Conservation (phyloP, 2,888 invertebrate species). For the Pimpla rufipes region DNA sequence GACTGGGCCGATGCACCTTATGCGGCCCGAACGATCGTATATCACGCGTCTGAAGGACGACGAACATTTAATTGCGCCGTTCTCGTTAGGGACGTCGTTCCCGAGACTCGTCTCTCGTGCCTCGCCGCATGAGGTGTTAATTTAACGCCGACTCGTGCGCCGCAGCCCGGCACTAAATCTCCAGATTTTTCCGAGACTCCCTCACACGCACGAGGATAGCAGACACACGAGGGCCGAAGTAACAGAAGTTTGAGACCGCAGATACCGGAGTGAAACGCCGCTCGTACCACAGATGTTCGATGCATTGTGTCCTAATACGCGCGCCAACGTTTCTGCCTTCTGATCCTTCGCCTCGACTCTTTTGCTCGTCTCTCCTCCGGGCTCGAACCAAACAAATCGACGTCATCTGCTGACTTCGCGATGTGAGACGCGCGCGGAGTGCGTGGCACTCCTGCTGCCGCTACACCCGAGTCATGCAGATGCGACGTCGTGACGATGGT, state of each 20-base stretch:
- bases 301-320: slow-evolving; percentile 64
- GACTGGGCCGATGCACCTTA: not conserved
- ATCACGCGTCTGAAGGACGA: slow-evolving; percentile 18
- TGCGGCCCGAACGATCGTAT: slow-evolving; percentile 24
- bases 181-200: slow-evolving; percentile 34
- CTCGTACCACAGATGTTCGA: slow-evolving; percentile 69
- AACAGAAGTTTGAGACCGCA: slow-evolving; percentile 56
- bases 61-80: slow-evolving; percentile 32
- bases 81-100: slow-evolving; percentile 42
- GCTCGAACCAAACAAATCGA: slow-evolving; percentile 63
- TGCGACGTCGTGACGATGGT: slow-evolving; percentile 58
- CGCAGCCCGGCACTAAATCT: slow-evolving; percentile 52
- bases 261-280: slow-evolving; percentile 46
- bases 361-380: slow-evolving; percentile 35
- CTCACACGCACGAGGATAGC: not conserved
- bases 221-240: not conserved
- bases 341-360: slow-evolving; percentile 46
- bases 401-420: slow-evolving; percentile 69
- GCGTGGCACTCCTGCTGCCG: slow-evolving; percentile 31
- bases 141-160: slow-evolving; percentile 65
- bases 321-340: slow-evolving; percentile 39
- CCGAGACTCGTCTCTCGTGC: slow-evolving; percentile 10
- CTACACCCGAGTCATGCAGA: slow-evolving; percentile 67
- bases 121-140: slow-evolving; percentile 62
- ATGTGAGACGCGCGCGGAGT: not conserved